phyloP scores from a whole-genome alignment of 2,113 vertebrate genomes.

The Anarrhichthys ocellatus region DNA sequence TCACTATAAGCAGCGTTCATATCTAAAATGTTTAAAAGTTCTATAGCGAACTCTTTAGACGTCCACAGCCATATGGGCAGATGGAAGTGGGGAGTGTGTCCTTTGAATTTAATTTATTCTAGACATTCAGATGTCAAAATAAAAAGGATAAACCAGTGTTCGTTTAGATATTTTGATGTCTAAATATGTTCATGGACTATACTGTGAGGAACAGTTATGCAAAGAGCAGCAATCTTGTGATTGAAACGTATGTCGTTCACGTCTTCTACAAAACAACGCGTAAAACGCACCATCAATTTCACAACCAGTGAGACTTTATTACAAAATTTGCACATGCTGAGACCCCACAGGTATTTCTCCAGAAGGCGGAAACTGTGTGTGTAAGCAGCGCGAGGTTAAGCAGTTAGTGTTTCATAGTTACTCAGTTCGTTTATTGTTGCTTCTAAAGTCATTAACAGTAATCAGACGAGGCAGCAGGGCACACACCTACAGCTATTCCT shows the following conservation, averaged over 20 bases:
- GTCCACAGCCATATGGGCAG: constrained; percentile 31
- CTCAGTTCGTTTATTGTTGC: constrained; percentile 35
- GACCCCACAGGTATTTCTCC: constrained; percentile 11
- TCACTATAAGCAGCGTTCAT: constrained; percentile 13
- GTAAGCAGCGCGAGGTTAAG: constrained; percentile 9
- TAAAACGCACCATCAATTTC: constrained; percentile 15
- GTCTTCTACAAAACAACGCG: not conserved
- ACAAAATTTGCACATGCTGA: constrained; percentile 17
- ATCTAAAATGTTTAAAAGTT: constrained; percentile 40
- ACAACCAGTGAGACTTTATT: not conserved
- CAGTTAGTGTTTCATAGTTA: constrained; percentile 35
- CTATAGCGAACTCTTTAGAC: constrained; percentile 19
- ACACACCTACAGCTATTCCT: constrained; percentile 31
- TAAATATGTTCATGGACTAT: constrained; percentile 5
- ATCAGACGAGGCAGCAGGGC: constrained; percentile 31
- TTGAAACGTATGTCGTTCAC: not conserved
- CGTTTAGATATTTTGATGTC: not conserved
- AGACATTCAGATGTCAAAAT: constrained; percentile 25
- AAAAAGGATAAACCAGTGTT: constrained; percentile 15
- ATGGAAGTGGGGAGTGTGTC: constrained; percentile 39
- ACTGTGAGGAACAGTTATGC: not conserved
- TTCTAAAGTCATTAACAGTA: constrained; percentile 36
- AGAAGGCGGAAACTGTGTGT: constrained; percentile 6
- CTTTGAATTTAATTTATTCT: constrained; percentile 36
- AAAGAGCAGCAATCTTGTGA: not conserved